phyloP scores from a whole-genome alignment of 2,888 invertebrate genomes.

The Folsomia candida region DNA sequence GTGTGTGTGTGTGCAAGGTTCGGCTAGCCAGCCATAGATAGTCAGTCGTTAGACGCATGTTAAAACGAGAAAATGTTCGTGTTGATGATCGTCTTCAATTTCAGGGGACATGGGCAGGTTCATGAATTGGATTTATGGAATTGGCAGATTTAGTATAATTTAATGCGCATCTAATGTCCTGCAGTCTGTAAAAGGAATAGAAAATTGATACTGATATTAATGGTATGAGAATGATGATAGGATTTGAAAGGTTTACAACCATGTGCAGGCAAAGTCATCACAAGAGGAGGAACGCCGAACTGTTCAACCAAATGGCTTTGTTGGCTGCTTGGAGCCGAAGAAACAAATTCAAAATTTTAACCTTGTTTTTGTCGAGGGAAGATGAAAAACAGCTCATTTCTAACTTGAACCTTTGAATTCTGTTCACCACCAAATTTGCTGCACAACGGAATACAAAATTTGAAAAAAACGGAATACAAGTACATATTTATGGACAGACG shows the following conservation, averaged over 20 bases:
- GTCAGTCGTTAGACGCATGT: background rate
- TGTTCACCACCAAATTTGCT: background rate
- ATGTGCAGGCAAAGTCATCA: no score
- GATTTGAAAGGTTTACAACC: background rate
- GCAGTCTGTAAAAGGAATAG: background rate
- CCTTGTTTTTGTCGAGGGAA: no score
- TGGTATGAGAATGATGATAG: background rate
- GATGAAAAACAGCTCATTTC: no score
- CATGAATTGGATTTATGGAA: slow-evolving; percentile 3
- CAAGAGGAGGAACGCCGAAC: no score
- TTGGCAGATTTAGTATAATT: slow-evolving; percentile 7
- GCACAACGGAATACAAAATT: background rate
- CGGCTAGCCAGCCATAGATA: background rate
- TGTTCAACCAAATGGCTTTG: no score
- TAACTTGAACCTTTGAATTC: no score
- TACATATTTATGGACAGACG: background rate
- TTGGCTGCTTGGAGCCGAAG: no score
- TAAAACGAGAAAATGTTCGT: background rate
- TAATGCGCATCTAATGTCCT: slow-evolving; percentile 4
- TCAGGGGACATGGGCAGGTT: no score
- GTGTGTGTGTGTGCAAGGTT: background rate
- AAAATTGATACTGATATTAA: slow-evolving; percentile 5
- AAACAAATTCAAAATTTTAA: no score
- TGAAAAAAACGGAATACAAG: background rate
- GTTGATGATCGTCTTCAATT: background rate